Conservation (phyloP, 1,140 invertebrate species). For the Scylla paramamosain region DNA sequence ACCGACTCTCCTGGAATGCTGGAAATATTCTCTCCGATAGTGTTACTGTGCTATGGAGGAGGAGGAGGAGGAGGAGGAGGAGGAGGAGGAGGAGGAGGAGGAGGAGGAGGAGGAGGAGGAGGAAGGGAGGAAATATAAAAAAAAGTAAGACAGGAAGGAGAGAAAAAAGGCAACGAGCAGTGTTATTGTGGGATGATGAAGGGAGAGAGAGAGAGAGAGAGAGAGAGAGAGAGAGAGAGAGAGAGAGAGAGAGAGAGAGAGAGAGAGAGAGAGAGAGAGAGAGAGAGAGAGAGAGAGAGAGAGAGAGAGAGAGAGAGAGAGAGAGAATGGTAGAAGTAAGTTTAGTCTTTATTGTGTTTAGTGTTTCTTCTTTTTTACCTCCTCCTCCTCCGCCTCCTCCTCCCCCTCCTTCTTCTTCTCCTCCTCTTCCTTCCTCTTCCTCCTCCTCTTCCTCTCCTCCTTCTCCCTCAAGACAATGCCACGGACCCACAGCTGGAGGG, state of each 20-base stretch:
- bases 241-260: slow-evolving; percentile 8
- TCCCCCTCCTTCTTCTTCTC: neutral
- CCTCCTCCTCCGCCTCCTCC: neutral
- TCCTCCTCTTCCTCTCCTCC: neutral
- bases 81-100: slow-evolving; percentile 1
- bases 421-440: neutral
- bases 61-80: slow-evolving; percentile 26
- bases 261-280: neutral
- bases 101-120: neutral
- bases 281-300: neutral
- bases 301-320: neutral
- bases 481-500: neutral
- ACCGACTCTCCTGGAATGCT: neutral
- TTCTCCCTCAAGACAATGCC: neutral
- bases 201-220: neutral
- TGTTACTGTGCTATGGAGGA: neutral
- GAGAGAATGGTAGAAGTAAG: no score
- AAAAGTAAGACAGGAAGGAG: neutral
- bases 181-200: neutral
- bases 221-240: neutral
- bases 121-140: neutral
- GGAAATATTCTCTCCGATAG: slow-evolving; percentile 3
- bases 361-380: neutral
- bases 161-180: neutral
- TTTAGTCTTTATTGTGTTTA: neutral